Conservation (phyloP, 2,113 vertebrate species). For the Hypanus sabinus region DNA sequence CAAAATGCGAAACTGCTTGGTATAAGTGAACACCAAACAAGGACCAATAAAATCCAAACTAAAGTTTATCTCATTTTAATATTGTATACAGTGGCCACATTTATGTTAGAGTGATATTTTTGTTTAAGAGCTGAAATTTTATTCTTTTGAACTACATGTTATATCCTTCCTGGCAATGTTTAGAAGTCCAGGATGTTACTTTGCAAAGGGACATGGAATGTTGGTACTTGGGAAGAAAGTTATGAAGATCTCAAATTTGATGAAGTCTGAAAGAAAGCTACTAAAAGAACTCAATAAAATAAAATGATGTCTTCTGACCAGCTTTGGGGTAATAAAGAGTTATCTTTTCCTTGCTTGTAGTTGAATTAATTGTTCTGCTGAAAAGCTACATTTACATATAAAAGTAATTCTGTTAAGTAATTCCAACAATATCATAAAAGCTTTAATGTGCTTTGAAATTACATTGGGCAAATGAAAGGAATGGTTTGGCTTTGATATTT, state of each 20-base stretch:
- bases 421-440: constrained; percentile 14
- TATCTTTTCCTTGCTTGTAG: not conserved
- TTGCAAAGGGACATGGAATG: not conserved
- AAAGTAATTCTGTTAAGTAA: not conserved
- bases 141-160: not conserved
- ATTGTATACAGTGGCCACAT: not conserved
- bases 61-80: not conserved
- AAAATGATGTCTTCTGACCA: not conserved
- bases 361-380: not conserved
- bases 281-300: not conserved
- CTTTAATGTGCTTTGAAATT: constrained; percentile 19
- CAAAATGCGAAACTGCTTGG: not conserved
- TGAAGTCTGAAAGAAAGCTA: not conserved
- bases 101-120: not conserved
- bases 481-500: not conserved
- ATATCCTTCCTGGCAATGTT: not conserved
- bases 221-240: not conserved
- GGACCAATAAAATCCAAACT: not conserved
- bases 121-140: not conserved
- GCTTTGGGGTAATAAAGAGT: not conserved
- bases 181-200: not conserved
- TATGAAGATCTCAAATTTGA: not conserved
- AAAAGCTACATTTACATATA: not conserved
- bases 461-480: not conserved
- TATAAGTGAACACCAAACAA: not conserved